Percentiles rank a stretch among this genome's conserved stretches.
Conservation (phyloP, 92 coral and sea anemone species). For the Palythoa grandiflora region DNA sequence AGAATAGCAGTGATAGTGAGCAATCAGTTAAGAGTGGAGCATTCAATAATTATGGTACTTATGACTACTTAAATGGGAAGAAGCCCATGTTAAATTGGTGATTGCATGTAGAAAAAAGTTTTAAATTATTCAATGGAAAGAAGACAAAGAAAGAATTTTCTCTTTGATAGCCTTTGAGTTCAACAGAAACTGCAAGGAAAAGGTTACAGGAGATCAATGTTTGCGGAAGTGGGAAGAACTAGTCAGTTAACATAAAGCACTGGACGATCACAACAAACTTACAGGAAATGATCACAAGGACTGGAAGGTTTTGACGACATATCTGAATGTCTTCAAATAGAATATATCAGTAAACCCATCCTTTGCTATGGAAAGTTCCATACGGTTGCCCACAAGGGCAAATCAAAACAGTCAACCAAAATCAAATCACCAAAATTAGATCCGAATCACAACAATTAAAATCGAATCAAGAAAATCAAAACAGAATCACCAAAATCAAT, state of each 20-base stretch:
- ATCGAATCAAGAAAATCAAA: no score
- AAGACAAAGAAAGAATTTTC: conserved; percentile 53
- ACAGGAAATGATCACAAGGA: conserved; percentile 45
- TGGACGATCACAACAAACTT: conserved; percentile 21
- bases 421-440: no score
- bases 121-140: conserved; percentile 41
- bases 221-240: conserved; percentile 49
- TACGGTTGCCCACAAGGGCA: no score
- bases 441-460: no score
- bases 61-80: conserved; percentile 52
- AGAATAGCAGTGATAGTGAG: conserved; percentile 43
- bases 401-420: no score
- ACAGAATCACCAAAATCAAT: no score
- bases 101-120: conserved; percentile 38
- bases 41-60: conserved; percentile 30
- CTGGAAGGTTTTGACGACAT: conserved; percentile 49
- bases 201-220: conserved; percentile 52
- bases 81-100: conserved; percentile 39
- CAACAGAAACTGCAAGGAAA: conserved; percentile 39
- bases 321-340: conserved; percentile 41
- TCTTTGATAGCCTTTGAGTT: conserved; percentile 41
- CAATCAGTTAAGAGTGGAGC: conserved; percentile 40
- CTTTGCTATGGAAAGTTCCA: conserved; percentile 45
- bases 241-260: conserved; percentile 35
- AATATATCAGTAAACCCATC: conserved; percentile 45